Percentiles rank a stretch among this genome's conserved stretches.
These are phyloP conservation scores for Tetraneura akinire DNA, from an alignment of 1,140 invertebrate genomes.

Conservation along the genomic window DNA sequence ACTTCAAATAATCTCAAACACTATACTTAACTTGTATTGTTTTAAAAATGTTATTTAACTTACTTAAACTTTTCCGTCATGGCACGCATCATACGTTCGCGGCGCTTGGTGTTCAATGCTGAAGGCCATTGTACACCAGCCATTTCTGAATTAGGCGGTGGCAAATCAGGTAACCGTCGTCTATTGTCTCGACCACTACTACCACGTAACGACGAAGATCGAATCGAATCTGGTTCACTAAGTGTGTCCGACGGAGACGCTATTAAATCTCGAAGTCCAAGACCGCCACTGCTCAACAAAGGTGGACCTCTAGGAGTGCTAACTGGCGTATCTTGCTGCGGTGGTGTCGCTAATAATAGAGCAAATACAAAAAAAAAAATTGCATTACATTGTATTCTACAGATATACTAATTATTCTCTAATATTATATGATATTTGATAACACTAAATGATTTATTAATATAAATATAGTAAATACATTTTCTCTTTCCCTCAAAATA, in stretches of 20 bases:
- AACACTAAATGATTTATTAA: too few relatives aligned
- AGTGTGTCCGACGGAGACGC: conserved; percentile 63
- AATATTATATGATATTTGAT: too few relatives aligned
- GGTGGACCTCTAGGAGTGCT: conserved; percentile 59
- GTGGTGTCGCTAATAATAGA: conserved; percentile 56
- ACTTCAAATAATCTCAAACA: too few relatives aligned
- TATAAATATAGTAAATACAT: too few relatives aligned
- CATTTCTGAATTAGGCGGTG: conserved; percentile 55
- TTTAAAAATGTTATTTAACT: too few relatives aligned
- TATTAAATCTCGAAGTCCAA: conserved; percentile 56
- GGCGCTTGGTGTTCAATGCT: conserved; percentile 61
- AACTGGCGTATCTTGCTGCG: conserved; percentile 59
- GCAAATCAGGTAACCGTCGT: conserved; percentile 60
- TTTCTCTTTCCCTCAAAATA: too few relatives aligned
- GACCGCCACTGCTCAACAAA: not conserved
- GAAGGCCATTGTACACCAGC: conserved; percentile 63
- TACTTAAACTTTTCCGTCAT: conserved; percentile 55
- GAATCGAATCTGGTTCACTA: conserved; percentile 63
- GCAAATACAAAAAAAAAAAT: not conserved
- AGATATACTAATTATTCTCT: too few relatives aligned
- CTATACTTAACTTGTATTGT: too few relatives aligned
- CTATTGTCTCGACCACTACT: conserved; percentile 58
- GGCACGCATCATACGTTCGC: conserved; percentile 52
- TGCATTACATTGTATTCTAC: too few relatives aligned
- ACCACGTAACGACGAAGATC: conserved; percentile 63